Conservation (phyloP, 2,888 invertebrate genomes). For the Melanargia galathea region DNA sequence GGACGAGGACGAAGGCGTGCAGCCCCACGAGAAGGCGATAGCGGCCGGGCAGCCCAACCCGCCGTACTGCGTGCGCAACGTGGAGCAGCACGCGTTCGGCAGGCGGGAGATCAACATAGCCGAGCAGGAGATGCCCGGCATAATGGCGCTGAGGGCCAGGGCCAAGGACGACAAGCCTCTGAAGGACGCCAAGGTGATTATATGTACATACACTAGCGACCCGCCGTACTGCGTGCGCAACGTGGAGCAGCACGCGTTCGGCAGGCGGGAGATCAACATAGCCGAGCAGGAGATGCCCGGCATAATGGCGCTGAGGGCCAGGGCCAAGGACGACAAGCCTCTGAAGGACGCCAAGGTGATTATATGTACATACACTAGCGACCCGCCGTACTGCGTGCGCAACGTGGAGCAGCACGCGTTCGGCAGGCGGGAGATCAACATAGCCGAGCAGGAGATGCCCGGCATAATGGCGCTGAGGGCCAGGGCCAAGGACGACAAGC, state of each 20-base stretch:
- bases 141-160: slow-evolving; percentile 95
- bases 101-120: slow-evolving; percentile 98
- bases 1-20: slow-evolving; percentile 92
- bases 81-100: slow-evolving; percentile 96
- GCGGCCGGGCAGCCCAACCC: slow-evolving; percentile 91
- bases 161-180: slow-evolving; percentile 82
- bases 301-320: slow-evolving; percentile 95
- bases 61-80: slow-evolving; percentile 97
- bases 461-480: slow-evolving; percentile 97
- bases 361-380: no score
- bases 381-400: slow-evolving; percentile 95
- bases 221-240: slow-evolving; percentile 97
- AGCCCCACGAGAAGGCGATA: slow-evolving; percentile 96
- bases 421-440: slow-evolving; percentile 97
- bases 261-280: slow-evolving; percentile 97
- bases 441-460: slow-evolving; percentile 99
- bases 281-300: slow-evolving; percentile 99
- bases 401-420: slow-evolving; percentile 96
- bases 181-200: slow-evolving; percentile 91
- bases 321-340: slow-evolving; percentile 96
- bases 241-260: slow-evolving; percentile 95
- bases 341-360: slow-evolving; percentile 93
- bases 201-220: no score
- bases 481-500: slow-evolving; percentile 96
- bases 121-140: slow-evolving; percentile 99